A percentile compares a stretch with the other conserved stretches of the same genome.
phyloP scores from a whole-genome alignment of 2,113 vertebrate genomes.

The Pterocles burchelli region DNA sequence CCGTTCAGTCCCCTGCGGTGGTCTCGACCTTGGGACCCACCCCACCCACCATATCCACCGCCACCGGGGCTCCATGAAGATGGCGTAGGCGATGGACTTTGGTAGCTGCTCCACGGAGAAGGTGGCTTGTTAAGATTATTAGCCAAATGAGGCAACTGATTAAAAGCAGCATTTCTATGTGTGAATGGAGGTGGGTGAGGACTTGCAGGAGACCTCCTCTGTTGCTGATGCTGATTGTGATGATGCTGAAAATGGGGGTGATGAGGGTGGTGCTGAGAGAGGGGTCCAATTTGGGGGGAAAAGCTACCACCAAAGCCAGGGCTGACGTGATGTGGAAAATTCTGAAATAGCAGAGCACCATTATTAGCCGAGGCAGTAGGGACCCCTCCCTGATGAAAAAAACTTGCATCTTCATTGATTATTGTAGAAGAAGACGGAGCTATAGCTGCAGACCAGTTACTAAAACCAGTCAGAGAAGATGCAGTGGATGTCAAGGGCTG shows the following conservation, averaged over 20 bases:
- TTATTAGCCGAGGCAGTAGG: slow-evolving; percentile 91
- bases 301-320: slow-evolving; percentile 96
- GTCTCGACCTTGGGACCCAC: slow-evolving; percentile 94
- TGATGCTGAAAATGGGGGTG: slow-evolving; percentile 96
- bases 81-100: slow-evolving; percentile 94
- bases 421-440: slow-evolving; percentile 93
- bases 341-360: slow-evolving; percentile 95
- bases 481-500: slow-evolving; percentile 92
- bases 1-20: slow-evolving; percentile 93
- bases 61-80: slow-evolving; percentile 96
- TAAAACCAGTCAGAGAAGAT: slow-evolving; percentile 94
- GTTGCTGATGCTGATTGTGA: slow-evolving; percentile 97
- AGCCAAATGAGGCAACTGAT: slow-evolving; percentile 94
- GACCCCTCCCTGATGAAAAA: slow-evolving; percentile 91
- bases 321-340: slow-evolving; percentile 96
- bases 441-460: slow-evolving; percentile 97
- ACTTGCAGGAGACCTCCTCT: slow-evolving; percentile 91
- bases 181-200: slow-evolving; percentile 94
- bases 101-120: slow-evolving; percentile 98
- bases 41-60: slow-evolving; percentile 94
- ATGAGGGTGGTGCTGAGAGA: slow-evolving; percentile 95
- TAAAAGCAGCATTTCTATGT: slow-evolving; percentile 95
- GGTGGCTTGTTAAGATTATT: slow-evolving; percentile 95
- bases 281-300: slow-evolving; percentile 94
- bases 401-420: slow-evolving; percentile 95